Conservation (phyloP, 2,113 vertebrate genomes). For the Malurus cyaneus region DNA sequence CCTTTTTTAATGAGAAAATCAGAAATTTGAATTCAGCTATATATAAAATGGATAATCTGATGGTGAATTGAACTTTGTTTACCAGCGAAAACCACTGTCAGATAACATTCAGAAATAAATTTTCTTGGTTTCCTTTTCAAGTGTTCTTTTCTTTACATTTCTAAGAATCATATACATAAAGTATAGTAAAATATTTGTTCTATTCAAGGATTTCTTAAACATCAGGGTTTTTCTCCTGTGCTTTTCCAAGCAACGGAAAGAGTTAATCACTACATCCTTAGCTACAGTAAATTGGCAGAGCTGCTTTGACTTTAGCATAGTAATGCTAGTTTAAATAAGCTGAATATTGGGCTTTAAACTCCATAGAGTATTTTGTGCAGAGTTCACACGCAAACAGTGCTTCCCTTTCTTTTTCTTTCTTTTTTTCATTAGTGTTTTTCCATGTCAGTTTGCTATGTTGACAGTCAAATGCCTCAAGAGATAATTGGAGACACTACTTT, state of each 20-base stretch:
- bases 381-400: not conserved
- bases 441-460: not conserved
- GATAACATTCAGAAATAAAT: conserved; percentile 35
- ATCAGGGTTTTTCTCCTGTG: not conserved
- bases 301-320: not conserved
- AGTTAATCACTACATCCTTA: conserved; percentile 12
- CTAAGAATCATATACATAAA: not conserved
- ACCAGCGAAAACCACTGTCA: not conserved
- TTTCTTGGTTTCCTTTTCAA: conserved; percentile 35
- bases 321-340: not conserved
- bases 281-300: not conserved
- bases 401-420: not conserved
- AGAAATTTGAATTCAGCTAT: not conserved
- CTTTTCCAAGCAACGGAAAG: conserved; percentile 7
- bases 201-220: conserved; percentile 29
- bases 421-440: not conserved
- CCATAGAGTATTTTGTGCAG: not conserved
- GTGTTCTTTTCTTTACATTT: conserved; percentile 37
- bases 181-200: conserved; percentile 8
- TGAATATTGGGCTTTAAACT: not conserved
- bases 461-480: not conserved
- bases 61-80: not conserved
- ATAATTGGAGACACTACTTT: not conserved
- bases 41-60: conserved; percentile 3
- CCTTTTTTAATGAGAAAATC: conserved; percentile 48